Percentiles rank a stretch among this genome's conserved stretches.
Evolutionary conservation across 2,888 invertebrate species (phyloP).

Genomic region (Ganaspis brasiliensis): DNA sequence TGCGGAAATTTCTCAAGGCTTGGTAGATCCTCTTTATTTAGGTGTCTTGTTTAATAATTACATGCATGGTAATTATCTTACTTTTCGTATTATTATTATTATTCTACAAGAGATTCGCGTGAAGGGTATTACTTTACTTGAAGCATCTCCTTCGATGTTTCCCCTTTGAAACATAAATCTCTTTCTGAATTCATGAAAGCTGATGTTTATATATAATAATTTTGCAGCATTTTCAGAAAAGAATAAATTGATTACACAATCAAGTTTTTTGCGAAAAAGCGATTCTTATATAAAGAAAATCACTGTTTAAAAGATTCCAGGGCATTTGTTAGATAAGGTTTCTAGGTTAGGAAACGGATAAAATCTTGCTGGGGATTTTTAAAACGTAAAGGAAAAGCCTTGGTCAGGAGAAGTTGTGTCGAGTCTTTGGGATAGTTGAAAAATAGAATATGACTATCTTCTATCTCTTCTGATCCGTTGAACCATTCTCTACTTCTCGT

Average conservation of each 20-base stretch:
- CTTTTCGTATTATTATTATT: slow-evolving; percentile 19
- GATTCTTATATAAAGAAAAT: neutral
- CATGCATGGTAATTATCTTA: neutral
- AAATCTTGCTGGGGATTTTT: neutral
- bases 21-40: neutral
- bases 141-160: neutral
- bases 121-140: slow-evolving; percentile 3
- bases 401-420: slow-evolving; percentile 28
- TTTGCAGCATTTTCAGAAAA: no score
- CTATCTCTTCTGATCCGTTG: slow-evolving; percentile 45
- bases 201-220: no score
- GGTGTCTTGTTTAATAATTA: neutral
- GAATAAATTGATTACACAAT: no score
- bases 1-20: slow-evolving; percentile 7
- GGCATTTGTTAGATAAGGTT: neutral
- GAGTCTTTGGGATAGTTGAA: slow-evolving; percentile 36
- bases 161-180: neutral
- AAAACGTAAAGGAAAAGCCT: slow-evolving; percentile 19
- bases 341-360: neutral
- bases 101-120: neutral
- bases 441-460: slow-evolving; percentile 29
- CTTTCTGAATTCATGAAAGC: no score
- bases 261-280: no score
- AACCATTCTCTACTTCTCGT: slow-evolving; percentile 43
- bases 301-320: no score